These are phyloP conservation scores for Tringa solitaria DNA, from an alignment of 2,113 vertebrate genomes.

Conservation along the genomic window DNA sequence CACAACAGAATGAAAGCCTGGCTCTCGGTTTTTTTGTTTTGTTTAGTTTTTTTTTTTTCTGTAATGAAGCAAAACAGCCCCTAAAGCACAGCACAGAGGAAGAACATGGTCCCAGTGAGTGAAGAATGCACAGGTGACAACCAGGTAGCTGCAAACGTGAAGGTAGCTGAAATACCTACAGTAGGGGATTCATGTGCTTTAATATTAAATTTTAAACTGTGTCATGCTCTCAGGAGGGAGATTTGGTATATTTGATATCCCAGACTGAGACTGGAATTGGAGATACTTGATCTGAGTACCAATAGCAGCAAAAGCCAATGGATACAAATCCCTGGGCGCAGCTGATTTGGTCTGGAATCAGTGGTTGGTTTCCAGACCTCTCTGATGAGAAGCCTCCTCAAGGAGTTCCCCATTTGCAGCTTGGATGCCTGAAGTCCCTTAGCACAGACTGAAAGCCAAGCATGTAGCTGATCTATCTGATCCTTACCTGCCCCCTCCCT, in stretches of 20 bases:
- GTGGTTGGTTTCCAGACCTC: not conserved
- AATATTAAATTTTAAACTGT: not conserved
- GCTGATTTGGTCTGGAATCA: not conserved
- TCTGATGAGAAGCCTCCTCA: not conserved
- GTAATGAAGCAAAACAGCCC: not conserved
- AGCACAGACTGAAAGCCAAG: not conserved
- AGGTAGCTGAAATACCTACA: not conserved
- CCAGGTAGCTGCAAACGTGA: not conserved
- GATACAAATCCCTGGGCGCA: not conserved
- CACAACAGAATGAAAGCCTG: not conserved
- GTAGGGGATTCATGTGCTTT: conserved; percentile 1
- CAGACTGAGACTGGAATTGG: not conserved
- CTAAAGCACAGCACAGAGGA: not conserved
- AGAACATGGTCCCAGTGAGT: not conserved
- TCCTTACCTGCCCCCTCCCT: not conserved
- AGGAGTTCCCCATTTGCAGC: not conserved
- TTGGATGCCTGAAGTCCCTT: not conserved
- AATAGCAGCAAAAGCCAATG: not conserved
- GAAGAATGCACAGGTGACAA: not conserved
- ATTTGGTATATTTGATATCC: not conserved
- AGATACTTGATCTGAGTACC: conserved; percentile 29
- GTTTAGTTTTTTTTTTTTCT: too few species aligned
- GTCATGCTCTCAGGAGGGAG: not conserved
- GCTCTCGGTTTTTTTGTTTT: too few species aligned
- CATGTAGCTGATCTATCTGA: not conserved